Evolutionary conservation across 92 coral and sea anemone species (phyloP), one percentile per base, ranked within the genome.

Genomic region (Paragorgia papillata): DNA sequence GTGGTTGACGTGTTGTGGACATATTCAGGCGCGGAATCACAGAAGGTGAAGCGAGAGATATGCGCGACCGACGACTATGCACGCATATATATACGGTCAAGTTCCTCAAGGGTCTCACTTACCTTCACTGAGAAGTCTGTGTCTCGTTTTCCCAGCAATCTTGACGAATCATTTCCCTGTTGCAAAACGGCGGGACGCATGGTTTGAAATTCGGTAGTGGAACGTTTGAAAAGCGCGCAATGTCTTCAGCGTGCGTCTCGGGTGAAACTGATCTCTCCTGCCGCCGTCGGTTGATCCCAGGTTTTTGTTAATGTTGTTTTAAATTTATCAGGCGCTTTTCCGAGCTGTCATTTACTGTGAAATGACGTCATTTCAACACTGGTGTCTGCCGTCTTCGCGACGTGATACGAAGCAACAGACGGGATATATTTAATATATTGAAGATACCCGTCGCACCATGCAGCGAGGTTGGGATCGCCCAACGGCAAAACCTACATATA

Each of bases 61-160:
- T 4, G 10, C 10, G 6, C 43, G 6, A 37, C 10, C 4, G 6
- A 37, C 43, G 43, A 10, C 4, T 4, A 37, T 10, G 10, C 43
- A 4, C 6, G 43, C 4, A 37, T 37, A 37, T 10, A 37, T 4
- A 10, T n/a, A n/a, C n/a, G n/a, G n/a, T n/a, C n/a, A n/a, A n/a
- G n/a, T n/a, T n/a, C n/a, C n/a, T n/a, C n/a, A n/a, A n/a, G n/a
- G n/a, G n/a, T n/a, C n/a, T n/a, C n/a, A 55, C 78, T 24, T 54
- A 71, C 78, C 78, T 71, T 71, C 5, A 71, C 78, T 8, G 78
- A 71, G 51, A 71, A 71, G 54, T 71, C 78, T 32, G 78, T 51
- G 22, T 71, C 78, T 35, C 64, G 58, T 71, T 34, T 71, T 7
- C 49, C 51, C 21, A 24, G 18, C 64, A 34, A 15, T 27, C 54